Conservation (phyloP, 2,113 vertebrate species). For the Patagioenas fasciata region DNA sequence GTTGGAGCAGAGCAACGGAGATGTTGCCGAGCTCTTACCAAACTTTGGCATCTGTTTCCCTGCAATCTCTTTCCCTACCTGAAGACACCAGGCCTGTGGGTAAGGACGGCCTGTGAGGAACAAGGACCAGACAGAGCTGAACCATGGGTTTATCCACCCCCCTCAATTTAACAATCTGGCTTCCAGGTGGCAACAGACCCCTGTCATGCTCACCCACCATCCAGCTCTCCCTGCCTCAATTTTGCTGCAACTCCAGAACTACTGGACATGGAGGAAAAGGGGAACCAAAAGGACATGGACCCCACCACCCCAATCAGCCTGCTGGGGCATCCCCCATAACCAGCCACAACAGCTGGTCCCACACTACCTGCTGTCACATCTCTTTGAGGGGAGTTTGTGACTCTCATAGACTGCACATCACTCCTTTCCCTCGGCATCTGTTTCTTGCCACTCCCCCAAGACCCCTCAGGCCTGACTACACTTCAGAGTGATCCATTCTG, state of each 20-base stretch:
- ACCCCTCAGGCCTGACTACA: not conserved
- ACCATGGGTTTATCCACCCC: rapidly evolving
- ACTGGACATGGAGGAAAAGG: rapidly evolving
- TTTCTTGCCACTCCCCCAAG: not conserved
- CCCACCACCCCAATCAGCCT: not conserved
- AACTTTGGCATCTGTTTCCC: not conserved
- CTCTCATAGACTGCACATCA: not conserved
- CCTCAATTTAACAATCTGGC: not conserved
- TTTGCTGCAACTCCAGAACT: not conserved
- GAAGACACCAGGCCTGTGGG: not conserved
- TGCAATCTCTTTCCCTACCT: not conserved
- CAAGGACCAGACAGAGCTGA: not conserved
- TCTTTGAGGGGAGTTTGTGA: not conserved
- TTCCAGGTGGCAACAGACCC: not conserved
- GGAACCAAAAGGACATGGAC: no score
- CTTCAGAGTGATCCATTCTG: not conserved
- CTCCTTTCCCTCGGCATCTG: not conserved
- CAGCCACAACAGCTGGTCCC: not conserved
- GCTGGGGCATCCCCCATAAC: not conserved
- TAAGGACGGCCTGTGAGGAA: not conserved
- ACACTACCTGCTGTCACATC: not conserved
- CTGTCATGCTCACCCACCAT: rapidly evolving
- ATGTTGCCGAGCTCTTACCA: not conserved
- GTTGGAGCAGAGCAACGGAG: not conserved
- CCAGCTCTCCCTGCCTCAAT: not conserved